phyloP scores from a whole-genome alignment of 2,888 invertebrate genomes.

The Cryptus viduatorius region DNA sequence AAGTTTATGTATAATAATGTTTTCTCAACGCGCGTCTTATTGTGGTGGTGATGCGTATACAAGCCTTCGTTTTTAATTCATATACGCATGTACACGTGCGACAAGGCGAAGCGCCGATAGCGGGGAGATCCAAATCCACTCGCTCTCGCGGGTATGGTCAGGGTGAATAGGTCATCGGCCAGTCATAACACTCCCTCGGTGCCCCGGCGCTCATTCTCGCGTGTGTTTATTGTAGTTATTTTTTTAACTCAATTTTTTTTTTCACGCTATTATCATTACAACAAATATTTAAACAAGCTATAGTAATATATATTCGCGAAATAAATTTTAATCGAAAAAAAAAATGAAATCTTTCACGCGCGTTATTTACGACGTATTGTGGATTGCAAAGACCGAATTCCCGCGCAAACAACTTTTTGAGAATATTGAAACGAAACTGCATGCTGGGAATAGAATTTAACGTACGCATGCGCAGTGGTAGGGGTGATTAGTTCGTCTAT shows the following conservation, averaged over 20 bases:
- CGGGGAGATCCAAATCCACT: conserved; percentile 30
- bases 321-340: neutral
- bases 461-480: neutral
- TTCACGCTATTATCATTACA: neutral
- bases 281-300: neutral
- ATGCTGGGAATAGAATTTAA: neutral
- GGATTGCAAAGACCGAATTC: neutral
- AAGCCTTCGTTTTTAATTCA: neutral
- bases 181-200: conserved; percentile 72
- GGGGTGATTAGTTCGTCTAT: neutral
- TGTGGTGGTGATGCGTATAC: neutral
- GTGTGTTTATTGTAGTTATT: conserved; percentile 25
- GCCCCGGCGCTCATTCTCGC: conserved; percentile 16
- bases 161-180: conserved; percentile 76
- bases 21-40: neutral
- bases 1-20: neutral
- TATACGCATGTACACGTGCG: conserved; percentile 35
- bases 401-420: neutral
- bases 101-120: neutral
- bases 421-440: neutral
- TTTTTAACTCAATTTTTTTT: conserved; percentile 6
- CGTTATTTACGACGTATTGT: neutral
- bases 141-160: conserved; percentile 36
- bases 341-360: neutral
- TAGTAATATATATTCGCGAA: too few species aligned